Conservation (phyloP, 1,140 invertebrate genomes). For the Apis cerana region DNA sequence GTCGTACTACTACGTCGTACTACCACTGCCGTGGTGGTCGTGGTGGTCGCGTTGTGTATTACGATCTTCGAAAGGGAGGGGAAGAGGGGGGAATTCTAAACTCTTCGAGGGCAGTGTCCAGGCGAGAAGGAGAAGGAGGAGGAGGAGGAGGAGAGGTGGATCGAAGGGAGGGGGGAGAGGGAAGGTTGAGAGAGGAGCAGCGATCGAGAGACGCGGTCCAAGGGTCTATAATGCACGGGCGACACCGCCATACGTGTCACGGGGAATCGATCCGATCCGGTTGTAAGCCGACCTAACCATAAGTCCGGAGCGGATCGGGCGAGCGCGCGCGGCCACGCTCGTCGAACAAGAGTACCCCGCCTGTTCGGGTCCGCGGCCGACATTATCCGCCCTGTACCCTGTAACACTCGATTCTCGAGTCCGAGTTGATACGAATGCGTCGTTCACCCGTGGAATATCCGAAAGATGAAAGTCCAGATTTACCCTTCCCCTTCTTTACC, state of each 20-base stretch:
- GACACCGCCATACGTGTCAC: slow-evolving; percentile 68
- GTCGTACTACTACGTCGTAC: not conserved
- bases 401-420: not conserved
- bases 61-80: slow-evolving; percentile 34
- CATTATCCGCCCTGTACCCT: not conserved
- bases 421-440: not conserved
- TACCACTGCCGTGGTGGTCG: not conserved
- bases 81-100: slow-evolving; percentile 63
- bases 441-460: slow-evolving; percentile 10
- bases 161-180: not conserved
- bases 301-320: slow-evolving; percentile 57
- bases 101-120: slow-evolving; percentile 24
- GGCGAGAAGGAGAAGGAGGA: not conserved
- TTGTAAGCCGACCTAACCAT: slow-evolving; percentile 70
- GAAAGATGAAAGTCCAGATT: not conserved
- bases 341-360: slow-evolving; percentile 55
- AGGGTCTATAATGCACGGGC: slow-evolving; percentile 57
- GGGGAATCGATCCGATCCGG: slow-evolving; percentile 75
- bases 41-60: slow-evolving; percentile 38
- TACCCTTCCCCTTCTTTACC: no score
- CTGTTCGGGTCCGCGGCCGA: slow-evolving; percentile 16
- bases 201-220: slow-evolving; percentile 14
- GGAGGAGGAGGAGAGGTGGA: not conserved
- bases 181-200: slow-evolving; percentile 19
- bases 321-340: slow-evolving; percentile 10